Percentiles rank a stretch among this genome's conserved stretches.
phyloP scores from a whole-genome alignment of 2,797 vertebrate genomes.

The Tympanoctomys barrerae region DNA sequence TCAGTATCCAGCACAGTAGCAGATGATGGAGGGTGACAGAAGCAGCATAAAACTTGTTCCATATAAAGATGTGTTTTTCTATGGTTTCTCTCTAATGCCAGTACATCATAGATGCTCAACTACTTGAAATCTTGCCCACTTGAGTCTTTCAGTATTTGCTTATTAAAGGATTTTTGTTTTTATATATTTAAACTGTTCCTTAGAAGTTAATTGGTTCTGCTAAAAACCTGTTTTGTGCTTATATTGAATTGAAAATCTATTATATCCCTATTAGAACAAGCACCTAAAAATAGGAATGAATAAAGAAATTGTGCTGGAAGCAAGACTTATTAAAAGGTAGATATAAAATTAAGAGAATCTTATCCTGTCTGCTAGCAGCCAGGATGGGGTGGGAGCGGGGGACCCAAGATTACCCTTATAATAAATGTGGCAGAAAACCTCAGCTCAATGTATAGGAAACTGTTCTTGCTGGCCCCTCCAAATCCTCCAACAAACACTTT shows the following conservation, averaged over 20 bases:
- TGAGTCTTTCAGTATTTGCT: conserved; percentile 40
- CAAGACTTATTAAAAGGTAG: not conserved
- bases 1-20: not conserved
- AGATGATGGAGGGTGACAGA: not conserved
- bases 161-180: conserved; percentile 13
- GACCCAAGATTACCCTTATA: not conserved
- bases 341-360: not conserved
- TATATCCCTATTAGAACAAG: conserved; percentile 18
- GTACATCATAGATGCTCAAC: not conserved
- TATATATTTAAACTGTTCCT: not conserved
- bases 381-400: not conserved
- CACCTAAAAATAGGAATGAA: conserved; percentile 22
- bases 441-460: not conserved
- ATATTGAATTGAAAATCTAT: conserved; percentile 1
- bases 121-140: not conserved
- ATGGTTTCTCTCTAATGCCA: not conserved
- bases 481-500: not conserved
- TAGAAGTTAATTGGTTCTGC: not conserved
- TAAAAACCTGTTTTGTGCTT: conserved; percentile 18
- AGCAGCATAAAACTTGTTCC: not conserved
- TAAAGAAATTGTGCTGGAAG: not conserved
- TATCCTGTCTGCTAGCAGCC: not conserved
- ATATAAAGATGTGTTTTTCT: conserved; percentile 3
- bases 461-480: not conserved
- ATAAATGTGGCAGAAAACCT: conserved; percentile 8